Percentiles rank a stretch among this genome's conserved stretches.
Conservation (phyloP, 2,113 vertebrate genomes). For the Plestiodon gilberti region DNA sequence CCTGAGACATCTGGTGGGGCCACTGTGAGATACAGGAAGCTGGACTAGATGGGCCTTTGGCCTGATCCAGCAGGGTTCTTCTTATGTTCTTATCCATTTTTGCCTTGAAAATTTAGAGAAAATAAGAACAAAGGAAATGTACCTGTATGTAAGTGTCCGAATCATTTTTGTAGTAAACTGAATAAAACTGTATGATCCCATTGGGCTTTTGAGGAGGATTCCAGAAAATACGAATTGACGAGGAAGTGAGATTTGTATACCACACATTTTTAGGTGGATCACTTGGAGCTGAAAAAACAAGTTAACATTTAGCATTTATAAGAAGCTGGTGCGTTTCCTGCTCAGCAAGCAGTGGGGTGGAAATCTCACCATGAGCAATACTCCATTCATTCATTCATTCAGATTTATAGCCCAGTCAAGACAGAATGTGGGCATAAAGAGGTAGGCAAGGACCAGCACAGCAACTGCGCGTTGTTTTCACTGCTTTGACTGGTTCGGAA, state of each 20-base stretch:
- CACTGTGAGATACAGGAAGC: no score
- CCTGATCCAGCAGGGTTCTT: no score
- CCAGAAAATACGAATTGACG: conserved; percentile 86
- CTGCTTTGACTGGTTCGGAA: no score
- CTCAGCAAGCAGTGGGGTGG: not conserved
- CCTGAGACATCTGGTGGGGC: no score
- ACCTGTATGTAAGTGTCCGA: conserved; percentile 82
- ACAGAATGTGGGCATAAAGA: not conserved
- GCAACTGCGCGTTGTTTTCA: no score
- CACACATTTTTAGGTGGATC: conserved; percentile 87
- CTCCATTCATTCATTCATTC: not conserved
- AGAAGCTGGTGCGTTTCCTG: conserved; percentile 8
- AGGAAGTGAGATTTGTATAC: conserved; percentile 82
- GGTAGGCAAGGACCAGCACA: not conserved
- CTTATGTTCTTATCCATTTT: no score
- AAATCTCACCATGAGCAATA: not conserved
- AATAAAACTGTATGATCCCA: conserved; percentile 86
- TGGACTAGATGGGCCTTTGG: no score
- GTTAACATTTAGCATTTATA: conserved; percentile 31
- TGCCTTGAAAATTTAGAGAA: not conserved
- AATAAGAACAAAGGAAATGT: conserved; percentile 59
- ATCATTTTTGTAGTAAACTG: conserved; percentile 83
- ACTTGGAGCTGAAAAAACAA: conserved; percentile 81
- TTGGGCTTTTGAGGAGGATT: conserved; percentile 87
- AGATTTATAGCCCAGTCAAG: not conserved